Conservation (phyloP, 2,888 invertebrate genomes). For the Bombylius major region DNA sequence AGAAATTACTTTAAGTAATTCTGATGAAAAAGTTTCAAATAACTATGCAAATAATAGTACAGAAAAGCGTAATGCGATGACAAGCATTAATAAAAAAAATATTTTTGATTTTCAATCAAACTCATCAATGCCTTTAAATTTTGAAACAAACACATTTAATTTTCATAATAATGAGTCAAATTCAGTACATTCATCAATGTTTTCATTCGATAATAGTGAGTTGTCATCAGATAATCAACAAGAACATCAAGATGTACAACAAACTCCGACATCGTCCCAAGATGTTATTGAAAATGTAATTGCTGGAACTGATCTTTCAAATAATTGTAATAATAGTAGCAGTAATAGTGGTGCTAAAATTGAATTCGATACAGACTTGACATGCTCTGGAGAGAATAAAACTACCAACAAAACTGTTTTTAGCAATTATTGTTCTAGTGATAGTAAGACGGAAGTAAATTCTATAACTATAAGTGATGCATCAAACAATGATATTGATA, state of each 20-base stretch:
- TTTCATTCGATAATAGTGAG: neutral
- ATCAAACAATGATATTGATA: conserved; percentile 7
- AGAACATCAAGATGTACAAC: neutral
- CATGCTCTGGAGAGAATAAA: conserved; percentile 18
- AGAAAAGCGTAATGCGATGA: too few relatives aligned
- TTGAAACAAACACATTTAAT: conserved; percentile 5
- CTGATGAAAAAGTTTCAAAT: too few relatives aligned
- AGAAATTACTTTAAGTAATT: too few relatives aligned
- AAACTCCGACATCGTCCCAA: conserved; percentile 5
- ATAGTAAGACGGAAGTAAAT: too few relatives aligned
- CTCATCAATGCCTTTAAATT: conserved; percentile 5
- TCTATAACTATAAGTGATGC: too few relatives aligned
- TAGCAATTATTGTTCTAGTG: too few relatives aligned
- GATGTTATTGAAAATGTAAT: conserved; percentile 2
- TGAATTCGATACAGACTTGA: conserved; percentile 19
- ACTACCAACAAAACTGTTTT: conserved; percentile 19
- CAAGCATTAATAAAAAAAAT: too few relatives aligned
- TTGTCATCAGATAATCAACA: neutral
- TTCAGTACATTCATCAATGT: neutral
- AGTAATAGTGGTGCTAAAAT: conserved; percentile 5
- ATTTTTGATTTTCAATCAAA: conserved; percentile 8
- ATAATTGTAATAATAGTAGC: conserved; percentile 29
- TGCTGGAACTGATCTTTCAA: conserved; percentile 14
- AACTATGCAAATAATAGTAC: too few relatives aligned
- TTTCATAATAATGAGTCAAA: neutral